Evolutionary conservation across 2,888 invertebrate species (phyloP).

Genomic region (Acanthopleura granulata): DNA sequence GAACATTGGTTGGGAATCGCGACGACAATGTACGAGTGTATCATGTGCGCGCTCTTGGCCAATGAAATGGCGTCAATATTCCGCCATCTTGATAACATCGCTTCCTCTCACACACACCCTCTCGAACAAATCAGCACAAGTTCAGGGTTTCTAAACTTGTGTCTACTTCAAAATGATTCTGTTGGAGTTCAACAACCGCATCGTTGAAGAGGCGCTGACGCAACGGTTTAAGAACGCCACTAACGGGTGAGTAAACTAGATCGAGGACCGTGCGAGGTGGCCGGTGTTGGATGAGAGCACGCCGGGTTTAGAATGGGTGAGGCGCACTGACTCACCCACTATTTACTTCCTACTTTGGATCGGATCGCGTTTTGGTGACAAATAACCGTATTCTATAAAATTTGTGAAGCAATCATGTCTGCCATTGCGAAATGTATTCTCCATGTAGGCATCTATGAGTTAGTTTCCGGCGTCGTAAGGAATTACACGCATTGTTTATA

Average conservation of each 20-base stretch:
- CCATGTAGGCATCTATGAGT: too few species aligned
- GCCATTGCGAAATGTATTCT: too few species aligned
- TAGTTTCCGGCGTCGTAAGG: too few species aligned
- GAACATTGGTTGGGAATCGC: too few species aligned
- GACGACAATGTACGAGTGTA: neutral
- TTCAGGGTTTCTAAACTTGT: neutral
- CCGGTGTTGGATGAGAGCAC: too few species aligned
- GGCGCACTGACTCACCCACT: too few species aligned
- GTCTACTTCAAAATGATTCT: slow-evolving; percentile 68
- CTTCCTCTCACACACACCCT: slow-evolving; percentile 13
- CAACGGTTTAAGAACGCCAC: slow-evolving; percentile 96
- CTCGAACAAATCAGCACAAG: slow-evolving; percentile 10
- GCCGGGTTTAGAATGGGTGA: too few species aligned
- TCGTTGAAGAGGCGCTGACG: slow-evolving; percentile 96
- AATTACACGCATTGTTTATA: too few species aligned
- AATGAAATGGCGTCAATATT: neutral
- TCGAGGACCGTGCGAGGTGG: neutral
- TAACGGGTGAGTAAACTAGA: slow-evolving; percentile 84
- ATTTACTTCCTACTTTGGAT: too few species aligned
- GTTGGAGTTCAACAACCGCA: slow-evolving; percentile 99
- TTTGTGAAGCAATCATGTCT: too few species aligned
- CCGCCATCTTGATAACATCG: neutral
- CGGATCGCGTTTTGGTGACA: too few species aligned
- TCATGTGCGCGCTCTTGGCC: neutral
- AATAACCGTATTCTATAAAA: too few species aligned